Conservation (phyloP, 2,113 vertebrate species). For the Antigone vipio region DNA sequence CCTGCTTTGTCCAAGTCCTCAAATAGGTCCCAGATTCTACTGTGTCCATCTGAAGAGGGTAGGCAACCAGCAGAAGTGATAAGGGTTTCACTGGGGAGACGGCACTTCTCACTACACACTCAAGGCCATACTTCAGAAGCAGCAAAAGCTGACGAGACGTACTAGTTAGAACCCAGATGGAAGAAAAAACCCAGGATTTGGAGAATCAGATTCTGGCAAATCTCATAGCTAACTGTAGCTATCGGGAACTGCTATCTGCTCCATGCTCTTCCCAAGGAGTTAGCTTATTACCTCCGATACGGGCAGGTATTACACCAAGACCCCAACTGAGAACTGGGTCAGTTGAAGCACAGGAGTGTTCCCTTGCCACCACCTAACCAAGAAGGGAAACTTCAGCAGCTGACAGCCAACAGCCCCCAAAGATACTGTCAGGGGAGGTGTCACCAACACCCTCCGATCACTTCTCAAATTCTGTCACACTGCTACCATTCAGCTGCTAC, state of each 20-base stretch:
- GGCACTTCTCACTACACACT: accelerated
- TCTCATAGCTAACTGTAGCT: not conserved
- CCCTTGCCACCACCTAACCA: accelerated
- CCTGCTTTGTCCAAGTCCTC: not conserved
- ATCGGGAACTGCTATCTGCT: no score
- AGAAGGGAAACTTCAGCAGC: not conserved
- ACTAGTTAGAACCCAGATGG: not conserved
- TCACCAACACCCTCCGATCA: not conserved
- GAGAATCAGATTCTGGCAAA: not conserved
- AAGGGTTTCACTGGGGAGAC: no score
- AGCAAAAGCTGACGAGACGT: not conserved
- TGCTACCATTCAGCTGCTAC: not conserved
- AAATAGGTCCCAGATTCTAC: accelerated
- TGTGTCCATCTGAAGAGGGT: not conserved
- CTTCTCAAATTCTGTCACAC: not conserved
- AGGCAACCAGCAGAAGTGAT: not conserved
- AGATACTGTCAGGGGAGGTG: not conserved
- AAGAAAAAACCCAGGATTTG: not conserved
- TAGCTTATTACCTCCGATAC: not conserved
- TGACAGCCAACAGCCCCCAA: not conserved
- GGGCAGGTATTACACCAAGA: not conserved
- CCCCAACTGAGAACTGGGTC: not conserved
- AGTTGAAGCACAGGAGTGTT: not conserved
- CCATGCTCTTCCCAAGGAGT: accelerated
- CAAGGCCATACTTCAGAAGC: accelerated